Evolutionary conservation across 2,888 invertebrate species (phyloP).

Genomic region (Drosophila mulleri): DNA sequence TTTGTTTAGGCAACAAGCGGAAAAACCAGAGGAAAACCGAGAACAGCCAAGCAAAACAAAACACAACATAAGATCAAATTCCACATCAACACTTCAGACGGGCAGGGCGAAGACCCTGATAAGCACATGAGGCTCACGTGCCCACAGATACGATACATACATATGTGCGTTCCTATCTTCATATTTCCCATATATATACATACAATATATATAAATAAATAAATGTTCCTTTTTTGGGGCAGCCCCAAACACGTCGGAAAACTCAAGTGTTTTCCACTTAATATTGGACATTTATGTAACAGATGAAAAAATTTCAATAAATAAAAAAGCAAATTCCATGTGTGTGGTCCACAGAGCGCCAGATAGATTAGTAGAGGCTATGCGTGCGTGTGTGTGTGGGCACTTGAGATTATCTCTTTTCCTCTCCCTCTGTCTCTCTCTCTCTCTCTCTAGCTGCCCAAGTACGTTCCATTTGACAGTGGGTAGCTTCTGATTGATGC

Average conservation of each 20-base stretch:
- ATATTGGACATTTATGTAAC: conserved; percentile 70
- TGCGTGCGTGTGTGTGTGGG: conserved; percentile 49
- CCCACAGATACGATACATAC: no score
- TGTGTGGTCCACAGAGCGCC: conserved; percentile 67
- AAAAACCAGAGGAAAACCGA: conserved; percentile 8
- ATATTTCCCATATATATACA: neutral
- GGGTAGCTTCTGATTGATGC: conserved; percentile 54
- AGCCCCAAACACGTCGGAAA: conserved; percentile 46
- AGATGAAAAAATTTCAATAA: conserved; percentile 65
- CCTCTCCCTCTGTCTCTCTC: neutral
- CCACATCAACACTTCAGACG: conserved; percentile 62
- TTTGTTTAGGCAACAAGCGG: conserved; percentile 67
- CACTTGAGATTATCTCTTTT: conserved; percentile 60
- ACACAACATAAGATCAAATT: conserved; percentile 67
- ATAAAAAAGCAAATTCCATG: conserved; percentile 48
- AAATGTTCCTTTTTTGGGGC: conserved; percentile 13
- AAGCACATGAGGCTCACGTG: conserved; percentile 49
- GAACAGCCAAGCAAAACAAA: conserved; percentile 1
- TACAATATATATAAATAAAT: neutral
- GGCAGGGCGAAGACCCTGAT: conserved; percentile 22
- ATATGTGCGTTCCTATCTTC: neutral
- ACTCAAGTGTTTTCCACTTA: conserved; percentile 76
- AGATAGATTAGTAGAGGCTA: conserved; percentile 31
- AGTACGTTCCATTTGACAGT: neutral
- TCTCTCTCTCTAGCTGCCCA: neutral